phyloP scores from a whole-genome alignment of 2,113 vertebrate genomes.

The Pelecanus crispus region DNA sequence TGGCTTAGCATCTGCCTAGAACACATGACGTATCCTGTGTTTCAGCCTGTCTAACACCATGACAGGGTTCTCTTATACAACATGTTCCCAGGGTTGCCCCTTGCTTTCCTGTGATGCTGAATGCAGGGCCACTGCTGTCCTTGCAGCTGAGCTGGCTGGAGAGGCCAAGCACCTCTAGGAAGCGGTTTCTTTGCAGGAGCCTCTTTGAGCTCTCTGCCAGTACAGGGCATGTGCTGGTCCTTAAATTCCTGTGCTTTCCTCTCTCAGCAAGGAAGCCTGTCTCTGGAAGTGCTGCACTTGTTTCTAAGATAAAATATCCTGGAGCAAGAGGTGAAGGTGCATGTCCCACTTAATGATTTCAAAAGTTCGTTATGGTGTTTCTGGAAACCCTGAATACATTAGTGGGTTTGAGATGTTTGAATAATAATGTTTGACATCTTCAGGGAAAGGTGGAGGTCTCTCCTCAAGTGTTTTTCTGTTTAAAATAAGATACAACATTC shows the following conservation, averaged over 20 bases:
- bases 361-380: background rate
- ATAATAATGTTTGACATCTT: background rate
- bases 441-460: background rate
- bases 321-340: fast-evolving
- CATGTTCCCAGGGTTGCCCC: background rate
- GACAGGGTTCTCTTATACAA: fast-evolving
- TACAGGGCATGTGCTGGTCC: background rate
- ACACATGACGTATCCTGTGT: fast-evolving
- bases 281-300: background rate
- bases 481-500: background rate
- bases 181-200: background rate
- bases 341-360: background rate
- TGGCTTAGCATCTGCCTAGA: background rate
- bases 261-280: background rate
- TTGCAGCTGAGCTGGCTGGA: background rate
- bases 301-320: background rate
- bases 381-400: background rate
- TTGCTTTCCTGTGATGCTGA: background rate
- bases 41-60: background rate
- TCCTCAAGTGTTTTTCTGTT: background rate
- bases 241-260: background rate
- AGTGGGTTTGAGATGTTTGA: background rate
- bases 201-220: background rate
- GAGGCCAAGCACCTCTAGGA: background rate
- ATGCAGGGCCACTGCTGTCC: background rate